Percentiles rank a stretch among this genome's conserved stretches.
These are phyloP conservation scores for Strigops habroptila DNA, from an alignment of 2,113 vertebrate species.

Conservation along the genomic window DNA sequence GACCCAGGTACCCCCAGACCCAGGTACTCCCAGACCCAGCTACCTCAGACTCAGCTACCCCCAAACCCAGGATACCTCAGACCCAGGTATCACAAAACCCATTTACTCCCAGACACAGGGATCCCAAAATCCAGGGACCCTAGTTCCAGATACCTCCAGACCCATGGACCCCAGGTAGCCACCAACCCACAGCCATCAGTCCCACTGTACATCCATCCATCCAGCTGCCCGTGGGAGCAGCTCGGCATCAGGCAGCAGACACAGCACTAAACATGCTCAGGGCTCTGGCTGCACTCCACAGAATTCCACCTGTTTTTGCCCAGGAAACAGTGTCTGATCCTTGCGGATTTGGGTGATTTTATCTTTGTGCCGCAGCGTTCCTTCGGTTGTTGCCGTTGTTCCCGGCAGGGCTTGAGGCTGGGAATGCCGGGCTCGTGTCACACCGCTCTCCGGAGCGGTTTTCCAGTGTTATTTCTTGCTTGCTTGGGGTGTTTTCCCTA, in stretches of 20 bases:
- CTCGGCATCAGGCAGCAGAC: fast-evolving
- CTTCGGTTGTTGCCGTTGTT: fast-evolving
- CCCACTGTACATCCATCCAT: neutral
- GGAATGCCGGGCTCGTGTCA: fast-evolving
- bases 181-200: neutral
- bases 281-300: neutral
- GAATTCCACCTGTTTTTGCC: neutral
- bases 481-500: neutral
- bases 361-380: fast-evolving
- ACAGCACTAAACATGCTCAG: fast-evolving
- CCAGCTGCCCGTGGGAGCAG: neutral
- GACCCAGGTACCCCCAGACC: neutral
- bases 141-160: neutral
- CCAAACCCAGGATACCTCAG: no score
- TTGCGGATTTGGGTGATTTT: fast-evolving
- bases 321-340: fast-evolving
- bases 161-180: neutral
- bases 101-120: neutral
- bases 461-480: fast-evolving
- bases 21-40: no score
- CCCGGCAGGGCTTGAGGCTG: fast-evolving
- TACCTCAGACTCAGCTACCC: neutral
- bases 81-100: neutral
- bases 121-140: neutral
- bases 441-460: fast-evolving